Conservation (phyloP, 2,797 vertebrate genomes). For the Chaenodraco wilsoni region DNA sequence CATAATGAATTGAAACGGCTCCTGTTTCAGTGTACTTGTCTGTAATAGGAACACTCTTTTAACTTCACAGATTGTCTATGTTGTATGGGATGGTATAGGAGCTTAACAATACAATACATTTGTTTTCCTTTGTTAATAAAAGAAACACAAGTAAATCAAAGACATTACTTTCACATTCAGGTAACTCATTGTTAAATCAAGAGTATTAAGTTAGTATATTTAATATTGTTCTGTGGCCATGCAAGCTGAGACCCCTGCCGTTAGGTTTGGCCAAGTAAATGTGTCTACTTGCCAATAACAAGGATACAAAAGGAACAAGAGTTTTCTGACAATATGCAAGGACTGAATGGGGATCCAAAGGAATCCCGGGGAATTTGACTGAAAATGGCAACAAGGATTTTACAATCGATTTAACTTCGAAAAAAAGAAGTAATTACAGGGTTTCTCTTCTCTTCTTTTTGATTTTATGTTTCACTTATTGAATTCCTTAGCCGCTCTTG, state of each 20-base stretch:
- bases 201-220: constrained; percentile 21
- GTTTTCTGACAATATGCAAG: constrained; percentile 45
- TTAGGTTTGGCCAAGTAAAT: constrained; percentile 33
- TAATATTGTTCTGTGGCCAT: constrained; percentile 36
- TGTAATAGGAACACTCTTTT: neutral
- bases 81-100: neutral
- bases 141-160: constrained; percentile 1
- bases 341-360: constrained; percentile 40
- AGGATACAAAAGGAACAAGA: constrained; percentile 42
- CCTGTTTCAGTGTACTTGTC: neutral
- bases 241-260: constrained; percentile 41
- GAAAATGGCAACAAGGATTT: constrained; percentile 75
- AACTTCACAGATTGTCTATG: neutral
- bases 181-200: constrained; percentile 3
- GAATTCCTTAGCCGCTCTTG: constrained; percentile 86
- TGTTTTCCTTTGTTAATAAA: neutral
- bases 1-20: neutral
- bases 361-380: constrained; percentile 34
- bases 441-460: constrained; percentile 79
- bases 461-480: constrained; percentile 88
- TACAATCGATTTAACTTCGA: constrained; percentile 85
- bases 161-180: neutral
- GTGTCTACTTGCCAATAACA: constrained; percentile 37
- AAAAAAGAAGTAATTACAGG: constrained; percentile 76
- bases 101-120: neutral